phyloP scores from a whole-genome alignment of 2,113 vertebrate genomes.

The Brachionichthys hirsutus region DNA sequence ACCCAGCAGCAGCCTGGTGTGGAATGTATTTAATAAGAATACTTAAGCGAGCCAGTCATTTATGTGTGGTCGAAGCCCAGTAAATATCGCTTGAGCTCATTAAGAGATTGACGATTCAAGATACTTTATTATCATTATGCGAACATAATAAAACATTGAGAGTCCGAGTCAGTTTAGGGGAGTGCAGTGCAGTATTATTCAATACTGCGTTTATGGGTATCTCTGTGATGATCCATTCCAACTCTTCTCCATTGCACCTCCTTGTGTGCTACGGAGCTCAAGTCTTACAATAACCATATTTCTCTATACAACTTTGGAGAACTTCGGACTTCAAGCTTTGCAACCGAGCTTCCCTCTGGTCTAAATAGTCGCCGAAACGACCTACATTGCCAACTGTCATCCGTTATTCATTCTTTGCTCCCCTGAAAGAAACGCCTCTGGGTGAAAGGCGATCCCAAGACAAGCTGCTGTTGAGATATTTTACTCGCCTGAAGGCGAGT shows the following conservation, averaged over 20 bases:
- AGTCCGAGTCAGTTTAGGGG: constrained; percentile 42
- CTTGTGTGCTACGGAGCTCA: no score
- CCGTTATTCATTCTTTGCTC: not conserved
- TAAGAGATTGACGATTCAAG: no score
- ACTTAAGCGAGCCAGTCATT: constrained; percentile 47
- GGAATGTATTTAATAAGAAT: constrained; percentile 69
- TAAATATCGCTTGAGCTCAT: constrained; percentile 61
- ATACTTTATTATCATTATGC: no score
- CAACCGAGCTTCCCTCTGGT: not conserved
- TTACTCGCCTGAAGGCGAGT: constrained; percentile 33
- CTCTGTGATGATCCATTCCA: not conserved
- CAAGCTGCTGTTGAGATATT: constrained; percentile 35
- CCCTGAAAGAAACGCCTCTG: constrained; percentile 33
- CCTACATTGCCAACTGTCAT: constrained; percentile 28
- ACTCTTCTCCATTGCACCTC: not conserved
- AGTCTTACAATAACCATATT: constrained; percentile 2
- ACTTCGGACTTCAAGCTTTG: not conserved
- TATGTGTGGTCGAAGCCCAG: constrained; percentile 48
- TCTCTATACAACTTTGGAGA: not conserved
- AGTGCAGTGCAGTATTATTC: constrained; percentile 18
- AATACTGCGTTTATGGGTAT: no score
- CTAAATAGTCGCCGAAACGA: constrained; percentile 25
- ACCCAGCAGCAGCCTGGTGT: constrained; percentile 29
- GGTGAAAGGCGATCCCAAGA: constrained; percentile 28
- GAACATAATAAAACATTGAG: no score